phyloP scores from a whole-genome alignment of 2,888 invertebrate genomes.

The Platypus cylindrus region DNA sequence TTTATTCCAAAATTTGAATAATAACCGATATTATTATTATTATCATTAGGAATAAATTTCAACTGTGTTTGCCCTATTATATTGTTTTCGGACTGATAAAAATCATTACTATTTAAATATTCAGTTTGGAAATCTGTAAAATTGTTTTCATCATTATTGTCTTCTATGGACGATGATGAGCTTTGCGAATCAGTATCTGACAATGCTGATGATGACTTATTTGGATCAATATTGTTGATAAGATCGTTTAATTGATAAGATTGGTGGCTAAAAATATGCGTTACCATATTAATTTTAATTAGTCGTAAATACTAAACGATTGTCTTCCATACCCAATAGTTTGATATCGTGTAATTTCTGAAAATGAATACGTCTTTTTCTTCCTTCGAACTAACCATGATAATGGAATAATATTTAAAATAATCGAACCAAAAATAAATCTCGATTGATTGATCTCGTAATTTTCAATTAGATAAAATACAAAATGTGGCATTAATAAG shows the following conservation, averaged over 20 bases:
- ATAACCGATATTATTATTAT: too few species aligned
- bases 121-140: too few species aligned
- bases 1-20: slow-evolving; percentile 1
- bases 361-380: slow-evolving; percentile 1
- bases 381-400: background rate
- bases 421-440: slow-evolving; percentile 18
- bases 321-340: slow-evolving; percentile 15
- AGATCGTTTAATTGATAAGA: slow-evolving; percentile 12
- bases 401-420: slow-evolving; percentile 21
- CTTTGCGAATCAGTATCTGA: too few species aligned
- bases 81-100: too few species aligned
- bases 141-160: too few species aligned
- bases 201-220: too few species aligned
- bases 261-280: slow-evolving; percentile 7
- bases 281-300: too few species aligned
- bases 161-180: slow-evolving; percentile 7
- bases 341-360: slow-evolving; percentile 18
- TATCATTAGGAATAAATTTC: too few species aligned
- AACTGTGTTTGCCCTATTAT: too few species aligned
- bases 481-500: slow-evolving; percentile 20
- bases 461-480: slow-evolving; percentile 15
- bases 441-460: slow-evolving; percentile 15
- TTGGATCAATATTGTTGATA: too few species aligned
- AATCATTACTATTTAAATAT: too few species aligned
- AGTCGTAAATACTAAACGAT: background rate